These are phyloP conservation scores for Zosterops hypoxanthus DNA, from an alignment of 2,113 vertebrate species.

Conservation along the genomic window DNA sequence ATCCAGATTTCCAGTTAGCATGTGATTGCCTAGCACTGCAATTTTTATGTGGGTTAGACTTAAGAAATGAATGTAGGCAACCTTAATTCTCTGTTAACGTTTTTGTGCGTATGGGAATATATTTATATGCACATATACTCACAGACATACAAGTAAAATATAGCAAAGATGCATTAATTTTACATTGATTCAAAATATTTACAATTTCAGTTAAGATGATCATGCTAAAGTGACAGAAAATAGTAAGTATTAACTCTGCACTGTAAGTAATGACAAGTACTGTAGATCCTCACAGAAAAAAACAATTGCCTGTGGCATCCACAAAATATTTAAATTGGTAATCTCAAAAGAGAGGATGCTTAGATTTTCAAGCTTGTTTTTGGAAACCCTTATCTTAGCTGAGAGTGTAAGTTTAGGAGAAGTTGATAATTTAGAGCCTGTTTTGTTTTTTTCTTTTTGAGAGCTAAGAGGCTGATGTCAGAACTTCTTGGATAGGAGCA, in stretches of 20 bases:
- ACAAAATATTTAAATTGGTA: constrained; percentile 46
- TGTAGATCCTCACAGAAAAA: constrained; percentile 11
- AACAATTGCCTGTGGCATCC: constrained; percentile 34
- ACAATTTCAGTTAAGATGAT: constrained; percentile 41
- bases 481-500: constrained; percentile 43
- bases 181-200: constrained; percentile 66
- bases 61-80: background rate
- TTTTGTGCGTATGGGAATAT: background rate
- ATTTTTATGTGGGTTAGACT: background rate
- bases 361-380: constrained; percentile 52
- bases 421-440: constrained; percentile 27
- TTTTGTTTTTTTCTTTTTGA: constrained; percentile 3
- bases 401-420: constrained; percentile 21
- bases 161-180: constrained; percentile 52
- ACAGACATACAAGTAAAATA: constrained; percentile 28
- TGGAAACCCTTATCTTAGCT: constrained; percentile 26
- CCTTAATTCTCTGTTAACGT: background rate
- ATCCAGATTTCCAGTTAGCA: background rate
- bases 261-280: constrained; percentile 43
- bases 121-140: constrained; percentile 23
- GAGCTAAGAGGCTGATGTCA: constrained; percentile 1
- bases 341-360: constrained; percentile 47
- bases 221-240: constrained; percentile 3
- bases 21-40: background rate
- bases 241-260: constrained; percentile 39